Evolutionary conservation across 1,140 invertebrate genomes (phyloP), one percentile per base, ranked within the genome.

Genomic region (Maconellicoccus hirsutus): DNA sequence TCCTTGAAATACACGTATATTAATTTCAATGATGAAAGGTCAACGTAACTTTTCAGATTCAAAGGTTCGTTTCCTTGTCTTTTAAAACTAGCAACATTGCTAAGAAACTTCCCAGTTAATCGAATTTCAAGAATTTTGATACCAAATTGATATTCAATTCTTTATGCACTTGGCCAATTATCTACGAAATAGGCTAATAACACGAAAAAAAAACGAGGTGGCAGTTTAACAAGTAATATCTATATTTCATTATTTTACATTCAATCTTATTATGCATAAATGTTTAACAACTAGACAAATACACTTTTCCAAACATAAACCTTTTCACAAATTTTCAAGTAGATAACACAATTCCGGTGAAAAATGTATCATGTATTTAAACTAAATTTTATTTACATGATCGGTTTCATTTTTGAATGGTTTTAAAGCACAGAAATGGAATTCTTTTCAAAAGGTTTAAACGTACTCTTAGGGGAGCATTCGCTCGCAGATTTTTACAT

Each of bases 381-480:
- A 52, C 42, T 52, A 52, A 52, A 52, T 52, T 52, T 14, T 52
- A 52, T 52, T 52, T 52, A 52, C 42, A 52, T 52, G 16, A 52
- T 3, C n/a, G 42, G 42, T 52, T 52, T 52, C 2, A 52, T 3
- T 16, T 8, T 52, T 33, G 12, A 33, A 33, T 33, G 3, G 12
- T 12, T 33, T 52, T 19, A 52, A 52, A 52, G 42, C 42, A 16
- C 42, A 52, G 10, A 52, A 52, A 52, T 52, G 42, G 42, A 52
- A 52, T 33, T 52, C 42, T 52, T 52, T 52, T 52, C n/a, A 52
- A 52, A 33, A 52, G 42, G 42, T 52, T 52, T 19, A 52, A 52
- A 52, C 42, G 42, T 52, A 52, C 12, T 52, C 10, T 4, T 38
- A 14, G 3, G 29, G 6, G 42, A 52, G 42, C 42, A 16, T 16